phyloP scores from a whole-genome alignment of 1,140 invertebrate genomes.

The Monochamus saltuarius region DNA sequence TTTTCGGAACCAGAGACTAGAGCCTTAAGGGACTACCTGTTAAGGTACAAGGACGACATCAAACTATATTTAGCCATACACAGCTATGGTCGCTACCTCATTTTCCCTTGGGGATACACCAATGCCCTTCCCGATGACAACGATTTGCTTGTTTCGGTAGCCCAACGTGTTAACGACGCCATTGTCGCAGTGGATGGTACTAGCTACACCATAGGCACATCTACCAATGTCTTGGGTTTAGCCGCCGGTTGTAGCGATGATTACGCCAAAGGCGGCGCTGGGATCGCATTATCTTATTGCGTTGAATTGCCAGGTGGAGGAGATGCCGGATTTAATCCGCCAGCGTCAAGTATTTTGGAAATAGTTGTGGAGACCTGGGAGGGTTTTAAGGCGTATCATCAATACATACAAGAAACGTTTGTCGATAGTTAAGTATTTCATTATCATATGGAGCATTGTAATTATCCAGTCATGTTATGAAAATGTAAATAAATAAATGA shows the following conservation, averaged over 20 bases:
- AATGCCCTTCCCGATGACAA: conserved; percentile 47
- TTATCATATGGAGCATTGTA: too few relatives aligned
- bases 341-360: conserved; percentile 66
- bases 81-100: conserved; percentile 64
- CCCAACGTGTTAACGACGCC: conserved; percentile 49
- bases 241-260: conserved; percentile 71
- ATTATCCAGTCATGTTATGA: too few relatives aligned
- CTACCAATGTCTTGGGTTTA: conserved; percentile 61
- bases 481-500: too few relatives aligned
- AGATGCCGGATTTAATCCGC: conserved; percentile 72
- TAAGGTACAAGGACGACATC: conserved; percentile 51
- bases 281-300: conserved; percentile 73
- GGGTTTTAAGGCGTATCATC: conserved; percentile 68
- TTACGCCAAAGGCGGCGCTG: conserved; percentile 64
- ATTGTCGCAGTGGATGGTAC: conserved; percentile 55
- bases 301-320: conserved; percentile 75
- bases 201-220: conserved; percentile 62
- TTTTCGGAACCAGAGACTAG: conserved; percentile 77
- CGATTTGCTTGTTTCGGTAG: conserved; percentile 52
- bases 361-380: conserved; percentile 77
- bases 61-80: conserved; percentile 71
- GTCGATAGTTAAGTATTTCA: too few relatives aligned
- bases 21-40: conserved; percentile 58
- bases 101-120: conserved; percentile 76
- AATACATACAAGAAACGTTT: conserved; percentile 48